Conservation (phyloP, 2,888 invertebrate species). For the Brachypterus glaber region DNA sequence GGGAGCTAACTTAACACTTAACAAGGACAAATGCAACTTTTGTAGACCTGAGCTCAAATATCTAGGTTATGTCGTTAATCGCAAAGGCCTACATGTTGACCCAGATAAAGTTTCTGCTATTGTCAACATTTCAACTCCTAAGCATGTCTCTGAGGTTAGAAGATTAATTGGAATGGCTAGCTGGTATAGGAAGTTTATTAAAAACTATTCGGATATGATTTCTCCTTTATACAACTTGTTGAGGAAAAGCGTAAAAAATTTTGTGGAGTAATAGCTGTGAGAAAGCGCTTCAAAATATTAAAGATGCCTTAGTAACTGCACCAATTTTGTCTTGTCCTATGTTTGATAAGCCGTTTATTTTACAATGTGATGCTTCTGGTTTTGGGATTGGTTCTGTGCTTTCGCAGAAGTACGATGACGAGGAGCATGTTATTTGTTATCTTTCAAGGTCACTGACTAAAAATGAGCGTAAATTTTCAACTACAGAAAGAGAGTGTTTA, state of each 20-base stretch:
- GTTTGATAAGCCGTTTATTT: conserved; percentile 9
- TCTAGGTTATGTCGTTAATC: not conserved
- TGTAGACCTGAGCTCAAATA: not conserved
- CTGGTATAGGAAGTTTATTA: no score
- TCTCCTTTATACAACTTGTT: no score
- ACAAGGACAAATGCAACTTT: no score
- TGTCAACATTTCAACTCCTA: no score
- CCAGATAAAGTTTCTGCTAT: no score
- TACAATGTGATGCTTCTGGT: conserved; percentile 12
- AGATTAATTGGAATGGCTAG: not conserved
- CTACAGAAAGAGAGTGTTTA: conserved; percentile 9
- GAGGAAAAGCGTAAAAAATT: not conserved
- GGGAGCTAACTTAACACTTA: no score
- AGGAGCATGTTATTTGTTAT: conserved; percentile 10
- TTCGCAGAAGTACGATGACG: conserved; percentile 10
- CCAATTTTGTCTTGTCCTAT: conserved; percentile 8
- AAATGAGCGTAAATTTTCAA: conserved; percentile 11
- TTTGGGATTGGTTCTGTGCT: conserved; percentile 12
- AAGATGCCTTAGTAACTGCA: conserved; percentile 1
- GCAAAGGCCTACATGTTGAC: not conserved
- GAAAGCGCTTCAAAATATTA: not conserved
- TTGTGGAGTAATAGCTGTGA: not conserved
- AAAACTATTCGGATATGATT: no score
- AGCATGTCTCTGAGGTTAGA: no score
- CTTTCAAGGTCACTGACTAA: conserved; percentile 3